phyloP scores from a whole-genome alignment of 2,113 vertebrate genomes.

The Calypte anna region DNA sequence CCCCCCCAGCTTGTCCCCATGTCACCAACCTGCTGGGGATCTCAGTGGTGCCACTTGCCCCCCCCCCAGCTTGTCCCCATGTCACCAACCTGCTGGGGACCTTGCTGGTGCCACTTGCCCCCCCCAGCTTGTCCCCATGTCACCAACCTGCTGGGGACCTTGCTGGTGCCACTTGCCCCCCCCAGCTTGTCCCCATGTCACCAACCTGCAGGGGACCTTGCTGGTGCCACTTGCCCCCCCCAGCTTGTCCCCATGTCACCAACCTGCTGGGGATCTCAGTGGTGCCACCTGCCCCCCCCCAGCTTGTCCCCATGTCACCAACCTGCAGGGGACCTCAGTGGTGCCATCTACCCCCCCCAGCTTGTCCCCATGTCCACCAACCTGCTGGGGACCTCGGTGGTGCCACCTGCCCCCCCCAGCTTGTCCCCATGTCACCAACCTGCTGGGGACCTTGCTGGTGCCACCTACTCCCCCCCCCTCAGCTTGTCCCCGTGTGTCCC shows the following conservation, averaged over 20 bases:
- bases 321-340: neutral
- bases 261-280: neutral
- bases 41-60: neutral
- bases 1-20: neutral
- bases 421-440: neutral
- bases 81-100: neutral
- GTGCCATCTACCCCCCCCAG: neutral
- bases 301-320: too few relatives aligned
- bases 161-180: neutral
- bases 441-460: neutral
- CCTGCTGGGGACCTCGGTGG: neutral
- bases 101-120: neutral
- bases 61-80: neutral
- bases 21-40: neutral
- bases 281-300: slow-evolving; percentile 8
- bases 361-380: too few relatives aligned
- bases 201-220: neutral
- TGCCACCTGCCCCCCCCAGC: neutral
- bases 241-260: too few relatives aligned
- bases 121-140: fast-evolving
- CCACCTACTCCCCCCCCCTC: neutral
- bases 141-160: neutral
- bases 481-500: neutral
- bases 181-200: neutral
- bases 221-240: neutral